Evolutionary conservation across 2,797 vertebrate species (phyloP).

Genomic region (Lithobates pipiens): DNA sequence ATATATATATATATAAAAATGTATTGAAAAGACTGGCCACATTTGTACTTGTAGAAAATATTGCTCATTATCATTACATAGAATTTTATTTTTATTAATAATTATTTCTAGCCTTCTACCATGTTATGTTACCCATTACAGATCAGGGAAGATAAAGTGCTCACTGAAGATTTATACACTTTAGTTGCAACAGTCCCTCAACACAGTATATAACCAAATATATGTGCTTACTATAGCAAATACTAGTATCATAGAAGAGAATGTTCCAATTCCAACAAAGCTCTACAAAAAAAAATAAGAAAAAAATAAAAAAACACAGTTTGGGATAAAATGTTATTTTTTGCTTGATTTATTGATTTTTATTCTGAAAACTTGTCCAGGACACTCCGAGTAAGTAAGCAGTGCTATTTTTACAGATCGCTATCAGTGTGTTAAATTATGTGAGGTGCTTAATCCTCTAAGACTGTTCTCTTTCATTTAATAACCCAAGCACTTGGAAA

Average conservation of each 20-base stretch:
- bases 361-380: conserved; percentile 48
- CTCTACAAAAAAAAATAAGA: not conserved
- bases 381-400: conserved; percentile 50
- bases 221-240: not conserved
- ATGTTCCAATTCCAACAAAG: conserved; percentile 12
- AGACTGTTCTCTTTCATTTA: conserved; percentile 62
- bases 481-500: conserved; percentile 60
- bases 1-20: too few relatives aligned
- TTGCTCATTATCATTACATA: too few relatives aligned
- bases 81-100: too few relatives aligned
- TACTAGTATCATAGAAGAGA: not conserved
- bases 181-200: too few relatives aligned
- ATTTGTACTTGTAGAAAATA: too few relatives aligned
- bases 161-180: too few relatives aligned
- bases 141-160: too few relatives aligned
- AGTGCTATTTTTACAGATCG: conserved; percentile 55
- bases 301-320: not conserved
- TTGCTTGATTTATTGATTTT: conserved; percentile 51
- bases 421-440: conserved; percentile 63
- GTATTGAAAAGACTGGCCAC: too few relatives aligned
- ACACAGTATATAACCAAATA: too few relatives aligned
- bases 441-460: conserved; percentile 62
- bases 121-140: too few relatives aligned
- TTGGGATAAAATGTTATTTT: conserved; percentile 17
- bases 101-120: too few relatives aligned